Percentiles rank a stretch among this genome's conserved stretches.
Conservation (phyloP, 1,140 invertebrate species). For the Drosophila nigromelanica region DNA sequence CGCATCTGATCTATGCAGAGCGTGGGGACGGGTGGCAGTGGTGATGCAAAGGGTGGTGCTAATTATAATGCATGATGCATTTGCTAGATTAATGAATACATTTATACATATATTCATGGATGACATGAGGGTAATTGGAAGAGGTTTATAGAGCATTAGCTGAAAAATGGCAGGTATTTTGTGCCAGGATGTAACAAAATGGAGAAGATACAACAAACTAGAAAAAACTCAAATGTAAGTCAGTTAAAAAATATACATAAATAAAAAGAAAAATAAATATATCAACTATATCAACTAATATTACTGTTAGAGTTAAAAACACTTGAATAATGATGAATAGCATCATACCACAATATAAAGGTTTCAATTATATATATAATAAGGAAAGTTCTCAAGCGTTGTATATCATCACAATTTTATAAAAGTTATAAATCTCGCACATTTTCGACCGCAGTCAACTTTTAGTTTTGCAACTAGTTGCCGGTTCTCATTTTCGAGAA, state of each 20-base stretch:
- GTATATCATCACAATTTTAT: not conserved
- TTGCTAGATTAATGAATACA: slow-evolving; percentile 57
- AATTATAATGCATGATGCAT: slow-evolving; percentile 78
- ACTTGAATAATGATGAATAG: not conserved
- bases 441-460: slow-evolving; percentile 4
- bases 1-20: slow-evolving; percentile 20
- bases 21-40: not conserved
- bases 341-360: not conserved
- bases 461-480: slow-evolving; percentile 12
- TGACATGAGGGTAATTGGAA: slow-evolving; percentile 11
- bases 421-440: slow-evolving; percentile 27
- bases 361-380: too few relatives aligned
- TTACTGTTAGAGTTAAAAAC: too few relatives aligned
- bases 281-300: too few relatives aligned
- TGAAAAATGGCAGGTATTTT: slow-evolving; percentile 15
- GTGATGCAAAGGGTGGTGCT: slow-evolving; percentile 61
- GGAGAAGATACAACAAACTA: too few relatives aligned
- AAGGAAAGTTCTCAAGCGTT: not conserved
- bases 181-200: not conserved
- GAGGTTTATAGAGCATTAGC: slow-evolving; percentile 19
- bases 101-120: not conserved
- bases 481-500: slow-evolving; percentile 3
- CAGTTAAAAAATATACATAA: not conserved
- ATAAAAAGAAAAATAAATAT: too few relatives aligned
- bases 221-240: too few relatives aligned